Conservation (phyloP, 2,113 vertebrate species). For the Anguilla japonica region DNA sequence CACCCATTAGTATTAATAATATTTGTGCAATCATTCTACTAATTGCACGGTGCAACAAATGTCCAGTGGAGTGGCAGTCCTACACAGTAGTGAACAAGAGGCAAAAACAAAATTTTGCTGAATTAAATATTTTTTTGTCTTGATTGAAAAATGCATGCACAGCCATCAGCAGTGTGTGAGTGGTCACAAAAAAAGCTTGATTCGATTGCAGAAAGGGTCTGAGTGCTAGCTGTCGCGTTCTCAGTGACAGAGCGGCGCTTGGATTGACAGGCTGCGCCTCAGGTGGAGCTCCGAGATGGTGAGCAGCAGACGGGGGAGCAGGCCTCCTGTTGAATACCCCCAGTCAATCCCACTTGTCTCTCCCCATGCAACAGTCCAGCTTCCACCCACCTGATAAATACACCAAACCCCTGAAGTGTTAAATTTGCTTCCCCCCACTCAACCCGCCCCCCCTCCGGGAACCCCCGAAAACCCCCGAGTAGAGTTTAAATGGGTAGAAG, state of each 20-base stretch:
- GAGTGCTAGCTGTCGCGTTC: background rate
- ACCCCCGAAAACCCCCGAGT: conserved; percentile 57
- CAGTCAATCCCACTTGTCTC: conserved; percentile 75
- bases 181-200: background rate
- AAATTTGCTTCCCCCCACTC: conserved; percentile 62
- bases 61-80: background rate
- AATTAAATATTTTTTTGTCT: background rate
- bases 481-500: conserved; percentile 66
- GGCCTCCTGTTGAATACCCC: conserved; percentile 63
- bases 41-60: background rate
- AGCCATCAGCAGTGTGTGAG: background rate
- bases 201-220: background rate
- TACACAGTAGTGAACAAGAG: background rate
- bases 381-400: conserved; percentile 72
- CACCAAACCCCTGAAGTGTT: conserved; percentile 72
- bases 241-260: conserved; percentile 46
- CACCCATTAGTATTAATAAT: no score
- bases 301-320: conserved; percentile 37
- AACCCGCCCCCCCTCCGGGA: conserved; percentile 53
- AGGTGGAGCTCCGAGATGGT: conserved; percentile 61
- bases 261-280: conserved; percentile 61
- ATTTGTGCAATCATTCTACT: no score
- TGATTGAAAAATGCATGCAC: background rate
- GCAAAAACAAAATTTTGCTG: conserved; percentile 9
- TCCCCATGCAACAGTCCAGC: conserved; percentile 68